Evolutionary conservation across 2,888 invertebrate species (phyloP).

Genomic region (Sinohyriopsis cumingii): DNA sequence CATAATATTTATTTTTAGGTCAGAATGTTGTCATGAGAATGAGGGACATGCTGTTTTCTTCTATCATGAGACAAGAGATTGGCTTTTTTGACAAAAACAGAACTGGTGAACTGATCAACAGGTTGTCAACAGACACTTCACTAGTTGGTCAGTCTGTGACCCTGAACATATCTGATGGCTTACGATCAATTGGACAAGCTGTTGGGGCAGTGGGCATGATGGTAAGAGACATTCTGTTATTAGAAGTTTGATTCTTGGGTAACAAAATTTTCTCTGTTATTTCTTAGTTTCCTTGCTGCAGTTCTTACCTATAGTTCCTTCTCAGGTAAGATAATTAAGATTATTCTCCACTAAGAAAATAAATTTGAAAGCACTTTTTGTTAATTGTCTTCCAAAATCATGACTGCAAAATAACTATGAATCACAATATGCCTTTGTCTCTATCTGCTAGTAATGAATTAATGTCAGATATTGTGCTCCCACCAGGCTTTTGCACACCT

Average conservation of each 20-base stretch:
- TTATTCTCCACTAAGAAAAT: too few relatives aligned
- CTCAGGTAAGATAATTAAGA: too few relatives aligned
- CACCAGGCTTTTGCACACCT: too few relatives aligned
- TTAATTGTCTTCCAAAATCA: too few relatives aligned
- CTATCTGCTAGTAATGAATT: too few relatives aligned
- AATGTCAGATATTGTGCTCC: too few relatives aligned
- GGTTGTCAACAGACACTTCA: slow-evolving; percentile 91
- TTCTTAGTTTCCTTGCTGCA: background rate
- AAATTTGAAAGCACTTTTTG: too few relatives aligned
- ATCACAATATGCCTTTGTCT: too few relatives aligned
- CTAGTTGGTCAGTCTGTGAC: slow-evolving; percentile 93
- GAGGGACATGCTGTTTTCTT: slow-evolving; percentile 83
- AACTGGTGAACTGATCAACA: slow-evolving; percentile 93
- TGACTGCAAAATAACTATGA: too few relatives aligned
- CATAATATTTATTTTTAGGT: slow-evolving; percentile 75
- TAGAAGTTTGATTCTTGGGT: background rate
- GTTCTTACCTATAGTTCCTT: background rate
- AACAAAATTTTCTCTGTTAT: background rate
- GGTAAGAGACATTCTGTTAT: slow-evolving; percentile 75
- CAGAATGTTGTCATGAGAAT: slow-evolving; percentile 89
- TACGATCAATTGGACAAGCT: slow-evolving; percentile 90
- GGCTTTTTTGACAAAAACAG: slow-evolving; percentile 92
- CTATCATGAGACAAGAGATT: slow-evolving; percentile 89
- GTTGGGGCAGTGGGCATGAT: slow-evolving; percentile 93
- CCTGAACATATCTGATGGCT: slow-evolving; percentile 94